Evolutionary conservation across 2,797 vertebrate species (phyloP).

Genomic region (Cynodonichthys magdalenae): DNA sequence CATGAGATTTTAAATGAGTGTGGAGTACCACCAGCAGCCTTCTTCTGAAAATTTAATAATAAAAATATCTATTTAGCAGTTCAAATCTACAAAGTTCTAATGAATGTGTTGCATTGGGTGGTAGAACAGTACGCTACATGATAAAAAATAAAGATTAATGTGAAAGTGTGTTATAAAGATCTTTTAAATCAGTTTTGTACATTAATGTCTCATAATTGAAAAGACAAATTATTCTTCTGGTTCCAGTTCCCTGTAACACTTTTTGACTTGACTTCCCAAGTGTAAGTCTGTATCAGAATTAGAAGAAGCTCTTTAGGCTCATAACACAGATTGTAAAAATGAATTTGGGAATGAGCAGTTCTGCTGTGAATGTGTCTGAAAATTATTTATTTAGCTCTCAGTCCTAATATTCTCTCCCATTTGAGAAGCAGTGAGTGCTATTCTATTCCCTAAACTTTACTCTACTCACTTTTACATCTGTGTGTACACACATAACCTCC

Average conservation of each 20-base stretch:
- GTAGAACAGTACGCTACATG: neutral
- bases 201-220: constrained; percentile 9
- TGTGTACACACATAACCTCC: constrained; percentile 6
- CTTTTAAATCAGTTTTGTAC: constrained; percentile 10
- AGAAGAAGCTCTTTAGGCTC: constrained; percentile 40
- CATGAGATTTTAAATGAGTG: too few relatives aligned
- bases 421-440: constrained; percentile 74
- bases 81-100: neutral
- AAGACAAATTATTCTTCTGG: constrained; percentile 21
- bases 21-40: too few relatives aligned
- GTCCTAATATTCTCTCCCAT: constrained; percentile 77
- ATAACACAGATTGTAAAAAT: constrained; percentile 53
- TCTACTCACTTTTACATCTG: constrained; percentile 41
- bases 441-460: constrained; percentile 74
- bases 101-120: neutral
- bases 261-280: neutral
- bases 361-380: constrained; percentile 63
- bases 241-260: constrained; percentile 16
- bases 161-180: constrained; percentile 6
- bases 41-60: too few relatives aligned
- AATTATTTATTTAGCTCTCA: constrained; percentile 80
- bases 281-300: neutral
- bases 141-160: neutral
- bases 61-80: too few relatives aligned
- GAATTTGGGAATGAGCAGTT: constrained; percentile 47